Conservation (phyloP, 1,140 invertebrate species). For the Bradynema listronoti region DNA sequence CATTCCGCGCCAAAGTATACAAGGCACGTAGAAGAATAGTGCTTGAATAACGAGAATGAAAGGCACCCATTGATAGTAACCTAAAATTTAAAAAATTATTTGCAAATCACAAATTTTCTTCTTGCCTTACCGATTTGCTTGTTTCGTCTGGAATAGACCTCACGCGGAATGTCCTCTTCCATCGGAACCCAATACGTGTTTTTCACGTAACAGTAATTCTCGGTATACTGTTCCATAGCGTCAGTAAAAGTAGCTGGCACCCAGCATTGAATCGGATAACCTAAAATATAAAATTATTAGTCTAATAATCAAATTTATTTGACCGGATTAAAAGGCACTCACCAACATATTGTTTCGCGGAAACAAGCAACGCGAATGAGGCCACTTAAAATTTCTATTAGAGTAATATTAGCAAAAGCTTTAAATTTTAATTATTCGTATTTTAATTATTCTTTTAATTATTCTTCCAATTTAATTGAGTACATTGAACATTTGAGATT, state of each 20-base stretch:
- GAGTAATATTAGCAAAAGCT: background rate
- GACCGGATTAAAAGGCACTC: slow-evolving; percentile 10
- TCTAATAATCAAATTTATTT: background rate
- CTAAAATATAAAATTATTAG: slow-evolving; percentile 20
- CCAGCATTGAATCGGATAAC: slow-evolving; percentile 58
- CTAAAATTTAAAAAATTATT: slow-evolving; percentile 5
- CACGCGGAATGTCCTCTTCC: slow-evolving; percentile 55
- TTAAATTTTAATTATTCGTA: slow-evolving; percentile 8
- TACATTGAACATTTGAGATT: slow-evolving; percentile 2
- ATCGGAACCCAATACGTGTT: slow-evolving; percentile 58
- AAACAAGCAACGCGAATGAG: slow-evolving; percentile 55
- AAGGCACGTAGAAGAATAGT: slow-evolving; percentile 63
- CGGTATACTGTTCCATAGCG: slow-evolving; percentile 58
- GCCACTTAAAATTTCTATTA: slow-evolving; percentile 46
- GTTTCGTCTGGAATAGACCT: slow-evolving; percentile 55
- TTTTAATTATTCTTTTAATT: background rate
- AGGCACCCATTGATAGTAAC: slow-evolving; percentile 60
- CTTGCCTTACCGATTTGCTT: slow-evolving; percentile 58
- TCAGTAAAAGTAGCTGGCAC: slow-evolving; percentile 58
- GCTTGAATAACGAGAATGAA: slow-evolving; percentile 61
- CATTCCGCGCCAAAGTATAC: slow-evolving; percentile 60
- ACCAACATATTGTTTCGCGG: slow-evolving; percentile 57
- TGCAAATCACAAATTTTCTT: background rate
- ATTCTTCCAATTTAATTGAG: no score
- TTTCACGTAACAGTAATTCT: slow-evolving; percentile 58